Percentiles rank a stretch among this genome's conserved stretches.
Conservation (phyloP, 1,140 invertebrate species). For the Medauroidea extradentata region DNA sequence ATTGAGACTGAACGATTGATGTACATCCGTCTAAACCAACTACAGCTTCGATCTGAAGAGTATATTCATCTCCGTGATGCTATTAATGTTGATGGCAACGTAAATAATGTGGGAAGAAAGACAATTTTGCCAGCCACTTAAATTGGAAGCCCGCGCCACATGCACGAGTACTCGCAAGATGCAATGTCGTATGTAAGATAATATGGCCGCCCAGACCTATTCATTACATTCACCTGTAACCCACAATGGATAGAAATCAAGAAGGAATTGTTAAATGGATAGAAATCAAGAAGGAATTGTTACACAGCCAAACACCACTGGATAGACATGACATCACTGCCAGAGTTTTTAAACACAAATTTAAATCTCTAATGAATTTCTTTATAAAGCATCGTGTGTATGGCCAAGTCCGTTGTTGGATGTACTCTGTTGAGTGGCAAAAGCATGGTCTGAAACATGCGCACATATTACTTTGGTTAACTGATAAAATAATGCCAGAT, state of each 20-base stretch:
- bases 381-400: constrained; percentile 36
- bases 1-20: too few relatives aligned
- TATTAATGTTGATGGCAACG: too few relatives aligned
- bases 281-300: constrained; percentile 32
- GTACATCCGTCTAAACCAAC: too few relatives aligned
- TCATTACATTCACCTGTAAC: constrained; percentile 36
- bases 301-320: constrained; percentile 28
- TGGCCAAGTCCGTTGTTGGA: constrained; percentile 34
- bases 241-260: constrained; percentile 39
- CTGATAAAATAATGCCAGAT: constrained; percentile 34
- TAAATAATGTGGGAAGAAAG: too few relatives aligned
- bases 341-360: constrained; percentile 46
- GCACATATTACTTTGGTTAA: constrained; percentile 42
- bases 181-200: too few relatives aligned
- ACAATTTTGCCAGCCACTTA: too few relatives aligned
- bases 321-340: constrained; percentile 45
- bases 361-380: constrained; percentile 40
- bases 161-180: too few relatives aligned
- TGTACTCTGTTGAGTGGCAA: constrained; percentile 47
- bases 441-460: constrained; percentile 48
- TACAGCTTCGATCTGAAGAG: too few relatives aligned
- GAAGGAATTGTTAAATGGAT: too few relatives aligned
- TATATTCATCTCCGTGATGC: too few relatives aligned
- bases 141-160: too few relatives aligned
- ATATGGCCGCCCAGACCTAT: constrained; percentile 25